Base-by-base conservation (phyloP, 2,113 vertebrate genomes). In the Sitta europaea region DNA sequence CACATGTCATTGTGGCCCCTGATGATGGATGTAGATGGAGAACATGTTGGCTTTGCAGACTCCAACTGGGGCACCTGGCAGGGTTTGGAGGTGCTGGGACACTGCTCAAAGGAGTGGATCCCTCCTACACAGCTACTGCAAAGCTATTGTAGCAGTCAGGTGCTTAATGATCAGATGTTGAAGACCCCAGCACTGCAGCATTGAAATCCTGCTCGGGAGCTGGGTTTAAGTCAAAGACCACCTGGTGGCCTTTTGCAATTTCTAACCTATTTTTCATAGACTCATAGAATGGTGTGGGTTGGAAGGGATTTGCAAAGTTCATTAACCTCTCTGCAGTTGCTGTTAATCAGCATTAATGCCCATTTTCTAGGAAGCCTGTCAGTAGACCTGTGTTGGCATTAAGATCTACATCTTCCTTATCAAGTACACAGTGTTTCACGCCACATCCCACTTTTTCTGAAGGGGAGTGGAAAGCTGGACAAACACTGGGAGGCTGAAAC, bases 1-100 rank as follows among this genome's bases (percentile, higher is more conserved):
- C 27, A n/a, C 11, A 0, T 4, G 7, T 36, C 33, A 23, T 1
- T 3, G 6, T 16, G 9, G 42, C 16, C 57, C 36, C 75, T 54
- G 9, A n/a, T 35, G 43, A 45, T 23, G 53, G 72, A 43, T 5
- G 10, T 14, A n/a, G 40, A 35, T 36, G 27, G 21, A 36, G 12
- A 67, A 36, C 24, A 19, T 3, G 3, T 11, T 87, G 42, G 23
- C 14, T 50, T 90, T 35, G 7, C 38, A 57, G 57, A 45, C 4
- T 17, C 36, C 45, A 33, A 2, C 7, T 24, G 66, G 57, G 43
- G 18, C 43, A 31, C 21, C 18, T n/a, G 28, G 66, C 28, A 78
- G 25, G 13, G 10, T 33, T 70, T 91, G 61, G 12, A 65, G 35
- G 28, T 43, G 17, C 8, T 51, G 22, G 17, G 12, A 27, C 22